Conservation (phyloP, 2,113 vertebrate species). For the Hemichromis elongatus region DNA sequence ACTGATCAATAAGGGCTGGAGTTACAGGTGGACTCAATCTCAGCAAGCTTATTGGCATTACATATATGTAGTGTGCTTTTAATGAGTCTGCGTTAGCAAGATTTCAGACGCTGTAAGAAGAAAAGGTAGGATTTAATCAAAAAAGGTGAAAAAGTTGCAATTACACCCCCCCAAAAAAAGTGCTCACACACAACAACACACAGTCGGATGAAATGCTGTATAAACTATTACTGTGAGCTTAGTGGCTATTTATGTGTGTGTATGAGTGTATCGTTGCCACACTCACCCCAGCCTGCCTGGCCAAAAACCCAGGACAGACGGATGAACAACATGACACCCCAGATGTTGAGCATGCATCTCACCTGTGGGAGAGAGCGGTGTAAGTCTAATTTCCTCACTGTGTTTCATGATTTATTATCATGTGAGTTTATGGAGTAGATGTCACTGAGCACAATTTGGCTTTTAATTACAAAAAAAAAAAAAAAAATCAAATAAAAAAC, state of each 20-base stretch:
- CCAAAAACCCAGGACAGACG: slow-evolving; percentile 98
- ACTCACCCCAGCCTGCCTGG: slow-evolving; percentile 93
- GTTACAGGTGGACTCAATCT: neutral
- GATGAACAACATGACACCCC: slow-evolving; percentile 99
- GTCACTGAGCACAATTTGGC: neutral
- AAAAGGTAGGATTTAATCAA: neutral
- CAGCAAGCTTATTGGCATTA: neutral
- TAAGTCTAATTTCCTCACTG: neutral
- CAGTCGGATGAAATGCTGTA: neutral
- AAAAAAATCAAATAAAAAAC: neutral
- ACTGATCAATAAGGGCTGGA: neutral
- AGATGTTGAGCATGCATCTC: slow-evolving; percentile 98
- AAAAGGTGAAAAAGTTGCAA: too few species aligned
- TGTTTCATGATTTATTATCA: neutral
- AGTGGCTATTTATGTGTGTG: neutral
- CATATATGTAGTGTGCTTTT: too few species aligned
- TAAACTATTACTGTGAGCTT: neutral
- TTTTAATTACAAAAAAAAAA: neutral
- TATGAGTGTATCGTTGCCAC: neutral
- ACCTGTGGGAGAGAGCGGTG: slow-evolving; percentile 74
- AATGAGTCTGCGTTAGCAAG: neutral
- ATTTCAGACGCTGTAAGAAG: neutral
- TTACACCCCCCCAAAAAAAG: neutral
- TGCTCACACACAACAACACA: neutral
- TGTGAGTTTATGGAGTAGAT: neutral